Percentiles rank a stretch among this genome's conserved stretches.
Evolutionary conservation across 2,888 invertebrate species (phyloP).

Genomic region (Tanytarsus gracilentus): DNA sequence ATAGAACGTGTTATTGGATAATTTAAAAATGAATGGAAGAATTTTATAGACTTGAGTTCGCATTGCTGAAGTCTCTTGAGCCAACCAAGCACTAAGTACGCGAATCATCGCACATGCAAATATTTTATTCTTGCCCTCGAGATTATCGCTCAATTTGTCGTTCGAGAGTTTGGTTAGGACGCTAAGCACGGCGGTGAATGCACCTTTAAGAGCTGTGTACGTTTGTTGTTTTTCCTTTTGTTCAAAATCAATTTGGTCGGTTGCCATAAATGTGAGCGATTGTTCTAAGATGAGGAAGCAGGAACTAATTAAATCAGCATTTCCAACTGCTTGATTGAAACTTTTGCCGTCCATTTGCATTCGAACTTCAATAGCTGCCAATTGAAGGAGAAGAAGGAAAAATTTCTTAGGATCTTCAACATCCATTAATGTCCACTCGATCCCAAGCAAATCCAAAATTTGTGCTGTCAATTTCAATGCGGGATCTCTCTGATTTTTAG

Average conservation of each 20-base stretch:
- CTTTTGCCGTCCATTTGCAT: conserved; percentile 87
- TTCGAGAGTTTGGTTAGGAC: conserved; percentile 63
- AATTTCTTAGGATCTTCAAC: conserved; percentile 70
- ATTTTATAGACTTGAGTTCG: conserved; percentile 71
- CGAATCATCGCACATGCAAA: conserved; percentile 79
- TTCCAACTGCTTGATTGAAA: conserved; percentile 65
- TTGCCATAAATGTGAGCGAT: conserved; percentile 68
- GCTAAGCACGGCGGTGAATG: conserved; percentile 71
- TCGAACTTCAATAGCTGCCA: conserved; percentile 85
- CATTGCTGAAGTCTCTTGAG: conserved; percentile 84
- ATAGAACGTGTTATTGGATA: conserved; percentile 75
- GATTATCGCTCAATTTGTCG: conserved; percentile 62
- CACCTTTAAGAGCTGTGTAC: conserved; percentile 81
- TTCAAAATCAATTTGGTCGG: conserved; percentile 73
- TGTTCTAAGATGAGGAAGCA: conserved; percentile 75
- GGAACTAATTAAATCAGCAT: conserved; percentile 68
- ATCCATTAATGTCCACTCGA: conserved; percentile 75
- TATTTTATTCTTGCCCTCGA: conserved; percentile 60
- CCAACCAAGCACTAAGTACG: conserved; percentile 79
- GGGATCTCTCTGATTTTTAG: conserved; percentile 80
- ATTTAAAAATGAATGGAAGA: conserved; percentile 68
- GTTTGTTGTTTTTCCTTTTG: conserved; percentile 85
- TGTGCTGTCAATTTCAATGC: conserved; percentile 74
- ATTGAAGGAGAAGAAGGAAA: conserved; percentile 73
- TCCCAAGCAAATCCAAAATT: conserved; percentile 69